Evolutionary conservation across 2,113 vertebrate genomes (phyloP), one percentile per base, ranked within the genome.

Genomic region (Tachysurus vachellii): DNA sequence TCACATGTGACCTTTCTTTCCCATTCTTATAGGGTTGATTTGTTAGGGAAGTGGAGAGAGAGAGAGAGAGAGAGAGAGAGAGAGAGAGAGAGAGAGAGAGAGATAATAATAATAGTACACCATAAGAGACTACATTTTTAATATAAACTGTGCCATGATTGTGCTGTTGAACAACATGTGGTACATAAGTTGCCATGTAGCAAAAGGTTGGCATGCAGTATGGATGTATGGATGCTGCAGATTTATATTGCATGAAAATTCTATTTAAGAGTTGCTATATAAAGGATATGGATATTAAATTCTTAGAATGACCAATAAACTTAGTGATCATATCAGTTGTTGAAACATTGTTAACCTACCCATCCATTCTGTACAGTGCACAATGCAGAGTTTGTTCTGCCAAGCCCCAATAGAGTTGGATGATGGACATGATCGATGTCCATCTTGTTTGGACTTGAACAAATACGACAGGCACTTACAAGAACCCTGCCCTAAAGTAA

Each of bases 391-490:
- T 28, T 82, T 66, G 61, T 50, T 62, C 31, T 16, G 57, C 57
- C 12, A 47, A 50, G 61, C 42, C 42, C 19, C 5, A 0, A 62
- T 17, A 19, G 61, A 26, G 3, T 53, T 47, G 42, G 14, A 47
- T 28, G 81, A 82, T 66, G 61, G 81, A 82, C 57, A 82, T 50
- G 42, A 82, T 82, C 61, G 28, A 64, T 82, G 61, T 42, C 81
- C 61, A 82, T 82, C 81, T 66, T 50, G 42, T 83, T 66, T 53
- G 14, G 81, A 83, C 81, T n/a, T 53, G 7, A 21, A 83, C 23
- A 64, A n/a, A 82, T 50, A 59, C 26, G 44, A 64, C 13, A 82
- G 80, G 80, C 26, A 50, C 36, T 64, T 13, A 5, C 56, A 82
- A 82, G 57, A 82, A 26, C 44, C 44, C 44, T 82, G 31, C 80